phyloP scores from a whole-genome alignment of 2,888 invertebrate species.

The Pteria penguin region DNA sequence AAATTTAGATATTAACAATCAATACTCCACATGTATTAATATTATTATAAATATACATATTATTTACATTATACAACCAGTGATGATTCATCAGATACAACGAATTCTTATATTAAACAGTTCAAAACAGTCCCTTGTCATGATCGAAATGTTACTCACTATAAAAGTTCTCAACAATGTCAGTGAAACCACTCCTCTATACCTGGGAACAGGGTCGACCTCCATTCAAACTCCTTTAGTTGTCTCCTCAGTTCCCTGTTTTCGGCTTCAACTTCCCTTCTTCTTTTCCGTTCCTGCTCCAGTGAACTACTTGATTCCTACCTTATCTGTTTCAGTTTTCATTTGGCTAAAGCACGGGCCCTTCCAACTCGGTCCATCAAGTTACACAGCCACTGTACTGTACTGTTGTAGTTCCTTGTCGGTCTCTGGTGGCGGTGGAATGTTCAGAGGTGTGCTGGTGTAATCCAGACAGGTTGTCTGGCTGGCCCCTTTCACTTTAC shows the following conservation, averaged over 20 bases:
- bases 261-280: not conserved
- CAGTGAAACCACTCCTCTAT: not conserved
- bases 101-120: no score
- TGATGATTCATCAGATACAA: no score
- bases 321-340: not conserved
- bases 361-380: not conserved
- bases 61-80: no score
- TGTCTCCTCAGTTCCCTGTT: slow-evolving; percentile 5
- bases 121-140: no score
- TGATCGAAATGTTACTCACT: no score
- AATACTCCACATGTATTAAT: no score
- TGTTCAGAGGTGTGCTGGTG: not conserved
- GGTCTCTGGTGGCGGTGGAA: not conserved
- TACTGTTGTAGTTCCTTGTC: not conserved
- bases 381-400: not conserved
- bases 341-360: not conserved
- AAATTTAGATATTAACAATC: no score
- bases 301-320: not conserved
- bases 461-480: not conserved
- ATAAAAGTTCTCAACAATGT: no score
- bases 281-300: not conserved
- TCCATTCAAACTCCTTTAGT: not conserved
- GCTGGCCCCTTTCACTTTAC: not conserved
- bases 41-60: no score
- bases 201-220: not conserved